Conservation (phyloP, 2,113 vertebrate genomes). For the Entosphenus tridentatus region DNA sequence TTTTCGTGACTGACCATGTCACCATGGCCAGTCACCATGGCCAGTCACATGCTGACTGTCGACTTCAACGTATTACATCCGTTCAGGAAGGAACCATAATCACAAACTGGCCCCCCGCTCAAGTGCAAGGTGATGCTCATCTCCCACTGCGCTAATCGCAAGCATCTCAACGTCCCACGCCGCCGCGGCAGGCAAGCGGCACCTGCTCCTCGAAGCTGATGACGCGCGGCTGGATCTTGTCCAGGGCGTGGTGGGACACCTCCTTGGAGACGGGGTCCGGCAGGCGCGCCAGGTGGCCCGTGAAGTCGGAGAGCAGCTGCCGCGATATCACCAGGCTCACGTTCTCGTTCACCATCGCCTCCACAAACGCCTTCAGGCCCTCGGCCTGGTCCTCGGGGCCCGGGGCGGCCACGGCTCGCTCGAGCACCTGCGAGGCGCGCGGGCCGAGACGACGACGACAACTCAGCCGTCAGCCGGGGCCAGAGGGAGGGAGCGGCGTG, state of each 20-base stretch:
- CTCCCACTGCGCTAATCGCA: too few relatives aligned
- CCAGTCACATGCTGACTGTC: too few relatives aligned
- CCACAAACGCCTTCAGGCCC: constrained; percentile 89
- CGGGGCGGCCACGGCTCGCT: constrained; percentile 68
- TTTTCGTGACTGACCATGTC: too few relatives aligned
- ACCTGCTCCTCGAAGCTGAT: constrained; percentile 98
- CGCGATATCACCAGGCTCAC: constrained; percentile 92
- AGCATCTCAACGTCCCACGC: too few relatives aligned
- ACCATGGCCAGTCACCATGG: too few relatives aligned
- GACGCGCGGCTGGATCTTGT: constrained; percentile 89
- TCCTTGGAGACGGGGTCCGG: constrained; percentile 79
- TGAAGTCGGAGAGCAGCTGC: constrained; percentile 86
- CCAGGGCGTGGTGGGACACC: constrained; percentile 84
- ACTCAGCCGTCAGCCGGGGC: constrained; percentile 23
- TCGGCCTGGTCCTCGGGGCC: constrained; percentile 67
- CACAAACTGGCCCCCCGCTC: too few relatives aligned
- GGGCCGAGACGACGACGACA: too few relatives aligned
- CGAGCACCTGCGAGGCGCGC: constrained; percentile 28
- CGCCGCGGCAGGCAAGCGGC: constrained; percentile 10
- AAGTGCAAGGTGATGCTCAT: too few relatives aligned
- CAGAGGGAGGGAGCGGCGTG: too few relatives aligned
- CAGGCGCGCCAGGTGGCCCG: constrained; percentile 64
- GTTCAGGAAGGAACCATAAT: too few relatives aligned
- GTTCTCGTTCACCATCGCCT: constrained; percentile 99
- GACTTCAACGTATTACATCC: too few relatives aligned